Evolutionary conservation across 2,113 vertebrate species (phyloP), one percentile per base, ranked within the genome.

Genomic region (Rhynchopsitta pachyrhyncha): DNA sequence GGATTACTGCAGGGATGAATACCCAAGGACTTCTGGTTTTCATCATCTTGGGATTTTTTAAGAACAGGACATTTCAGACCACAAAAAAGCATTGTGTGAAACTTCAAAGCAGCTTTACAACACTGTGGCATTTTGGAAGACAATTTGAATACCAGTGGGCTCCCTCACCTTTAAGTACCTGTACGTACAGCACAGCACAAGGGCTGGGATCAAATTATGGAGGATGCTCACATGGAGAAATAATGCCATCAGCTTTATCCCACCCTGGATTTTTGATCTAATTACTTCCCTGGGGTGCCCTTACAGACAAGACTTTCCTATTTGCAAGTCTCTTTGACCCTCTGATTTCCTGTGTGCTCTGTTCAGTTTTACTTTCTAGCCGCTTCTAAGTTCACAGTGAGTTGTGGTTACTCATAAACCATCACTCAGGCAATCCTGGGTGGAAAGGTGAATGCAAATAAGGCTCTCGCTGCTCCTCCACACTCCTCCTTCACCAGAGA

Each of bases 281-380:
- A 95, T 93, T 42, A 70, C 85, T 55, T 93, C 94, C 92, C 92
- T 35, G 77, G 85, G 82, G 94, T 79, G 81, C 71, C 92, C 85
- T 92, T 41, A 11, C 62, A 79, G 81, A 68, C 75, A 95, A 35
- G 10, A 18, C 60, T 52, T 82, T 31, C 80, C 46, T 68, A 70
- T 66, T 66, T 86, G 92, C 94, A 82, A 44, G 73, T 89, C 67
- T 28, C 77, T 76, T 33, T 92, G 88, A 82, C 88, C 88, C 77
- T 44, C 77, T 92, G 85, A 70, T 93, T 86, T 92, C 71, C 57
- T 60, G 55, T 82, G 75, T 79, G 76, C 82, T 86, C 85, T 18
- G 77, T 41, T 74, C 81, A 8, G 5, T 64, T 93, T 69, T 60
- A 28, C 81, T 86, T 84, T 62, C 60, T 8, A 27, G 46, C 64